Percentiles rank a stretch among this genome's conserved stretches.
Evolutionary conservation across 2,113 vertebrate species (phyloP).

Genomic region (Oreochromis niloticus): DNA sequence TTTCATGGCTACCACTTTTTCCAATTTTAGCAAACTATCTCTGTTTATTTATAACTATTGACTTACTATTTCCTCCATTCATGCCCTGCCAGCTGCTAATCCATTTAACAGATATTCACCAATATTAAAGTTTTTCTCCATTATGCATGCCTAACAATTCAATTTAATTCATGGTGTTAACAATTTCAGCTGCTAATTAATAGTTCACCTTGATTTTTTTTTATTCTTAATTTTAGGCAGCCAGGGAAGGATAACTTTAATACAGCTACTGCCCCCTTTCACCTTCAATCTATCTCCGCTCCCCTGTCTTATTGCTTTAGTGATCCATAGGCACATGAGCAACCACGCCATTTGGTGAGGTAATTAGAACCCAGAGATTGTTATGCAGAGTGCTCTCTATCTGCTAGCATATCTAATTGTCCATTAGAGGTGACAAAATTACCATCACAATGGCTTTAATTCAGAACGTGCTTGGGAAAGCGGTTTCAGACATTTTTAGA

Average conservation of each 20-base stretch:
- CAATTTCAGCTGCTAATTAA: background rate
- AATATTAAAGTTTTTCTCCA: background rate
- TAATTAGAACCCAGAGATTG: constrained; percentile 58
- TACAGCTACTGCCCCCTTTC: constrained; percentile 34
- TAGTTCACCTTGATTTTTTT: background rate
- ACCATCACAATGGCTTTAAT: constrained; percentile 62
- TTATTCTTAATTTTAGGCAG: background rate
- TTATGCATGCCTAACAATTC: background rate
- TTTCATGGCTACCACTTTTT: background rate
- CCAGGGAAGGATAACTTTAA: constrained; percentile 23
- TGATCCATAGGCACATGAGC: constrained; percentile 24
- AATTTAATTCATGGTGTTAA: background rate
- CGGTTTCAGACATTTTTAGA: constrained; percentile 40
- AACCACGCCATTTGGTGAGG: constrained; percentile 22
- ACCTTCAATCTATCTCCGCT: constrained; percentile 27
- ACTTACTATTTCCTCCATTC: background rate
- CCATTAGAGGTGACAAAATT: constrained; percentile 68
- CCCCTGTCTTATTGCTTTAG: constrained; percentile 21
- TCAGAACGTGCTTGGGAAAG: constrained; percentile 34
- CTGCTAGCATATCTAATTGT: constrained; percentile 65
- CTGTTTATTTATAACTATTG: background rate
- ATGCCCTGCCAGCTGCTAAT: background rate
- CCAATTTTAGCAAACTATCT: fast-evolving
- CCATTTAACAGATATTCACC: background rate
- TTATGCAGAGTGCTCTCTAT: constrained; percentile 43